Conservation (phyloP, 2,888 invertebrate species). For the Protophormia terraenovae region DNA sequence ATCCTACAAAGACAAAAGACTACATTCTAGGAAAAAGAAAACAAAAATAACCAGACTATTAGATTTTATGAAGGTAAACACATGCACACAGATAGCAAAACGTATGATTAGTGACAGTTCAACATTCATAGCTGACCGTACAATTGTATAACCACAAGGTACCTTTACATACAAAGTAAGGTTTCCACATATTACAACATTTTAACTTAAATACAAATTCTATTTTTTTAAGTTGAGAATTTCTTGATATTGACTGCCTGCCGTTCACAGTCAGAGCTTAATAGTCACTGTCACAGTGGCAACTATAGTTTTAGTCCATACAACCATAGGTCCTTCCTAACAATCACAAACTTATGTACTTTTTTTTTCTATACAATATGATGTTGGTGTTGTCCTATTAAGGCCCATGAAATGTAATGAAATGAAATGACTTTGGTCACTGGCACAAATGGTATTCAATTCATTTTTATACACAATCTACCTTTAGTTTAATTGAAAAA, state of each 20-base stretch:
- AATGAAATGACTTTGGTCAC: slow-evolving; percentile 41
- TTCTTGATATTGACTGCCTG: slow-evolving; percentile 1
- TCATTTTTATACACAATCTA: slow-evolving; percentile 24
- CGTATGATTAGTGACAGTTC: slow-evolving; percentile 59
- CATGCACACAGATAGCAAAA: slow-evolving; percentile 24
- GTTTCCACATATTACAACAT: background rate
- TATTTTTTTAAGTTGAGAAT: background rate
- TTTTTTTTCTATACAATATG: no score
- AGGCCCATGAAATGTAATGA: slow-evolving; percentile 24
- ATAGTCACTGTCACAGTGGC: slow-evolving; percentile 18
- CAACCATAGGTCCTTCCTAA: no score
- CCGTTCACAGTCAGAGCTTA: slow-evolving; percentile 17
- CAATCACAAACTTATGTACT: no score
- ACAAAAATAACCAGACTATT: slow-evolving; percentile 32
- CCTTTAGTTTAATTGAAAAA: background rate
- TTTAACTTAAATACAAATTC: no score
- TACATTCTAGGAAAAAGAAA: background rate
- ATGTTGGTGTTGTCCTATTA: slow-evolving; percentile 44
- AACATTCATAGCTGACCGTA: slow-evolving; percentile 28
- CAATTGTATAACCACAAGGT: slow-evolving; percentile 24
- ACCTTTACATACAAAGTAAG: no score
- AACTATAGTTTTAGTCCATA: background rate
- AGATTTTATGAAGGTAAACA: slow-evolving; percentile 36
- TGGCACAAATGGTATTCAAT: slow-evolving; percentile 47
- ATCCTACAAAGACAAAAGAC: background rate